These are phyloP conservation scores for Branchinecta lindahli DNA, from an alignment of 1,140 invertebrate genomes.

Conservation along the genomic window DNA sequence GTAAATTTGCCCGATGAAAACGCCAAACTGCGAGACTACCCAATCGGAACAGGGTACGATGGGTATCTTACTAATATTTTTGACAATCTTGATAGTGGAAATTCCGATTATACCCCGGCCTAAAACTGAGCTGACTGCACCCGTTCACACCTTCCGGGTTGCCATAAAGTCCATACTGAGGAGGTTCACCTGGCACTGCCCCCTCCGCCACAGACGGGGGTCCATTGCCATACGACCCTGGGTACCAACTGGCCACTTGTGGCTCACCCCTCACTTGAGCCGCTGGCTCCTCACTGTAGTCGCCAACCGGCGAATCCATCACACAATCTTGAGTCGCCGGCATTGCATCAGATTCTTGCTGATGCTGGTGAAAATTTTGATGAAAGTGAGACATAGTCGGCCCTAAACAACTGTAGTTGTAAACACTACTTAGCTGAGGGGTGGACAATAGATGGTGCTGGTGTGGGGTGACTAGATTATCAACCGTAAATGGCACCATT, in stretches of 20 bases:
- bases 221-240: not conserved
- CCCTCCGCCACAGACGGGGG: not conserved
- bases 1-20: too few relatives aligned
- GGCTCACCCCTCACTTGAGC: not conserved
- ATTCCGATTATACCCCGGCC: not conserved
- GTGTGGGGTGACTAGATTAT: not conserved
- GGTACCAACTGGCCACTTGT: not conserved
- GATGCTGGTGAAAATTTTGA: slow-evolving; percentile 3
- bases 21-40: too few relatives aligned
- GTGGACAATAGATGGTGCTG: not conserved
- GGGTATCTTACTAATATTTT: not conserved
- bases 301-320: not conserved
- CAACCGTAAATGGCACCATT: not conserved
- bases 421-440: not conserved
- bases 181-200: not conserved
- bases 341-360: not conserved
- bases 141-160: not conserved
- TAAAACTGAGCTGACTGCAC: not conserved
- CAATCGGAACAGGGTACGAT: too few relatives aligned
- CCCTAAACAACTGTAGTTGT: not conserved
- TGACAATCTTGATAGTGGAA: slow-evolving; percentile 3
- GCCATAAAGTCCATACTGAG: not conserved
- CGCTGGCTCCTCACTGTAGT: not conserved
- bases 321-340: not conserved
- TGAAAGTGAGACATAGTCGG: slow-evolving; percentile 3